A percentile compares a stretch with the other conserved stretches of the same genome.
These are phyloP conservation scores for Adelognathus sp. DNA, from an alignment of 2,888 invertebrate genomes.

Conservation along the genomic window DNA sequence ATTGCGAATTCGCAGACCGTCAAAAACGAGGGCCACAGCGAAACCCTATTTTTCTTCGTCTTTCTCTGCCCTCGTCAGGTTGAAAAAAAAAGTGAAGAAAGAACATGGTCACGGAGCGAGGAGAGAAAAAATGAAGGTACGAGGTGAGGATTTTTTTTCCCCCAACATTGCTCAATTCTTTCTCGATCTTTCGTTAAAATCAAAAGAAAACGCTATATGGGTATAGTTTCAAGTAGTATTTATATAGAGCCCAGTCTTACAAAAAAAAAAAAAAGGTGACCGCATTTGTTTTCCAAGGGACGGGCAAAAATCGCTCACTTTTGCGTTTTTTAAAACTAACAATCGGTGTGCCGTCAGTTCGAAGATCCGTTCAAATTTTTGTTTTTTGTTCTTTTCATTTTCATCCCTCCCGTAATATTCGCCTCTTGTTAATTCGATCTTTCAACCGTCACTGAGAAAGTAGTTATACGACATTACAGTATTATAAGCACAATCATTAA, in stretches of 20 bases:
- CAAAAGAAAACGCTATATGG: constrained; percentile 77
- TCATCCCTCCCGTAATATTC: no score
- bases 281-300: constrained; percentile 79
- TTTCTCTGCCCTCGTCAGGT: no score
- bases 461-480: constrained; percentile 78
- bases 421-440: constrained; percentile 55
- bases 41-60: not conserved
- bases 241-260: constrained; percentile 81
- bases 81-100: constrained; percentile 21
- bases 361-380: constrained; percentile 60
- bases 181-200: no score
- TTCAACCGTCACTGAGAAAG: constrained; percentile 76
- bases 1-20: constrained; percentile 45
- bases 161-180: no score
- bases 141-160: constrained; percentile 59
- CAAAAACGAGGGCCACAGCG: constrained; percentile 6
- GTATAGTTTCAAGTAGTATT: constrained; percentile 79
- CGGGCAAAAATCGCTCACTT: constrained; percentile 79
- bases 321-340: constrained; percentile 77
- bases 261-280: constrained; percentile 76
- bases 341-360: constrained; percentile 78
- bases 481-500: constrained; percentile 79
- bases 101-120: constrained; percentile 6
- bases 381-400: no score
- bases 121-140: constrained; percentile 45